phyloP scores from a whole-genome alignment of 64 coral and sea anemone genomes.

The Trachythela sp. region DNA sequence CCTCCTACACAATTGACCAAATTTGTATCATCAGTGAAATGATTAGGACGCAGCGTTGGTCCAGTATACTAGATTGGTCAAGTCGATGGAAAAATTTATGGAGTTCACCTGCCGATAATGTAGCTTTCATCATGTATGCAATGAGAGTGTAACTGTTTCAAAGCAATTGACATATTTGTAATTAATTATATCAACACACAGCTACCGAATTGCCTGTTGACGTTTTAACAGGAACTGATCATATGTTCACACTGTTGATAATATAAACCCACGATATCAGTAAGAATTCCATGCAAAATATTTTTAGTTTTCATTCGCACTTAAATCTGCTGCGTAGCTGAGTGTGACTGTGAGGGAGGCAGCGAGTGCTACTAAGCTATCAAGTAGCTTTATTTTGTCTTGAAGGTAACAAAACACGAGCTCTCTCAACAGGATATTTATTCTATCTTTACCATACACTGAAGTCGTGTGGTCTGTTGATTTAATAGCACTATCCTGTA shows the following conservation, averaged over 20 bases:
- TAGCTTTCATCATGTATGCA: neutral
- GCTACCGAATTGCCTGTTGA: neutral
- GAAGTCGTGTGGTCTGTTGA: neutral
- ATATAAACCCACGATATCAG: neutral
- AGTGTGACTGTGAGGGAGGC: neutral
- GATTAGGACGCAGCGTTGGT: neutral
- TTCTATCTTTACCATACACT: neutral
- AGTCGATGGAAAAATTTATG: neutral
- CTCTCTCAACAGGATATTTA: neutral
- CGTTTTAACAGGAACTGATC: slow-evolving; percentile 1
- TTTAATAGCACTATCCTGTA: neutral
- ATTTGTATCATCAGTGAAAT: neutral
- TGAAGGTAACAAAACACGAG: neutral
- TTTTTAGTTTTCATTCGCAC: neutral
- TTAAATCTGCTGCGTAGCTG: neutral
- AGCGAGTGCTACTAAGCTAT: neutral
- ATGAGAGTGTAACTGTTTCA: slow-evolving; percentile 9
- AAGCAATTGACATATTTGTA: neutral
- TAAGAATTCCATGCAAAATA: neutral
- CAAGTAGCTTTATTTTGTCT: neutral
- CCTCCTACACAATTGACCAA: neutral
- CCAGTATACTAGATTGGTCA: neutral
- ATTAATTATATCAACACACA: slow-evolving; percentile 1
- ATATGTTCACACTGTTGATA: neutral
- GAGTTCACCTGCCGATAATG: neutral